Base-by-base conservation (phyloP, 1,140 invertebrate species). In the Thaumatotibia leucotreta region DNA sequence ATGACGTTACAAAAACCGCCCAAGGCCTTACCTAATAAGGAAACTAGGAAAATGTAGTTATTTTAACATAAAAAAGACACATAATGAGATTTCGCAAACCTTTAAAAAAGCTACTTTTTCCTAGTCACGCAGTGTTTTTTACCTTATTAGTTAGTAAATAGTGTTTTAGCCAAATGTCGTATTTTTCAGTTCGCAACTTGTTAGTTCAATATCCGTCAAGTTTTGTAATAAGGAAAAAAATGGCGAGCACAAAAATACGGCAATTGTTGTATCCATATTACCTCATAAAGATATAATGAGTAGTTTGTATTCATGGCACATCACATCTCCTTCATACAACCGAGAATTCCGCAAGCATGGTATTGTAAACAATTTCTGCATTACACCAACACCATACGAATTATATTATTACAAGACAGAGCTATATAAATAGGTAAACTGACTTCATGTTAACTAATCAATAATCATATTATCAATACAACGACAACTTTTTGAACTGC, bases 261-360 rank as follows among this genome's bases (percentile, higher is more conserved):
- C 52, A 58, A 29, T 58, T 29, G 24, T 58, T 58, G 52, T 24
- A 58, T 58, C 11, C 52, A 58, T 58, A 58, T 58, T 29, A 58
- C 27, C 24, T 58, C 52, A 58, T 58, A 58, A 14, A 27, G 52
- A 58, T 45, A 58, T 58, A 58, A 58, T 58, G 27, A 31, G 52
- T 58, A 58, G 52, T 58, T 58, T 58, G 24, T 58, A 58, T 58
- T 58, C 52, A 58, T 29, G 52, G 52, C 52, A 58, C 52, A 31
- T 58, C 50, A 54, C 23, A n/a, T 4, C 49, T 52, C 17, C 23
- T 58, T 29, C 29, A 58, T 29, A 58, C 23, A 27, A 54, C 27
- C 52, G 11, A 24, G 52, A 24, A 58, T 27, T 54, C 52, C n/a
- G 11, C 27, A 58, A 45, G 39, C 39, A 45, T 24, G 52, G 24